A percentile compares a stretch with the other conserved stretches of the same genome.
Evolutionary conservation across 1,140 invertebrate species (phyloP).

Genomic region (Meteorus sp.): DNA sequence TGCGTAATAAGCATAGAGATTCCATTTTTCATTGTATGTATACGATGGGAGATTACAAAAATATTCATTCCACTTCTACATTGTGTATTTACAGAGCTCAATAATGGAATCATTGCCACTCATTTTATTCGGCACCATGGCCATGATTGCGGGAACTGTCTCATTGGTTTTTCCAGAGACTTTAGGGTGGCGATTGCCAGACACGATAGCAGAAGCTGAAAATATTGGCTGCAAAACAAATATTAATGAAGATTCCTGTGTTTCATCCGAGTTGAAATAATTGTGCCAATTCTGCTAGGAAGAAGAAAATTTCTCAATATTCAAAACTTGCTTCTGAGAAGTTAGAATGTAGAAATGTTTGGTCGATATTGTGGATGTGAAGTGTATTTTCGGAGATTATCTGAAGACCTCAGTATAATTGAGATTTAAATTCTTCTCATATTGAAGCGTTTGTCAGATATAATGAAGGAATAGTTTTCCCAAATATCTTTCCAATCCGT

Average conservation of each 20-base stretch:
- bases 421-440: too few relatives aligned
- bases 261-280: neutral
- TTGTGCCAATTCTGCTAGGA: neutral
- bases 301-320: too few relatives aligned
- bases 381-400: too few relatives aligned
- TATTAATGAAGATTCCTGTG: neutral
- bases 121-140: constrained; percentile 68
- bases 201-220: constrained; percentile 71
- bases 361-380: too few relatives aligned
- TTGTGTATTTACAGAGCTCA: constrained; percentile 52
- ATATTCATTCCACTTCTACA: too few relatives aligned
- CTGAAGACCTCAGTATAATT: too few relatives aligned
- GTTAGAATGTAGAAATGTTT: too few relatives aligned
- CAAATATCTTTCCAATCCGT: too few relatives aligned
- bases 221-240: constrained; percentile 53
- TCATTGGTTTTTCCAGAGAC: constrained; percentile 73
- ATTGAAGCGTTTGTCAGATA: too few relatives aligned
- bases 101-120: constrained; percentile 64
- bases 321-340: too few relatives aligned
- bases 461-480: too few relatives aligned
- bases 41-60: neutral
- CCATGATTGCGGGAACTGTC: constrained; percentile 64
- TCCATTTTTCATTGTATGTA: neutral
- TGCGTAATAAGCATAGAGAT: constrained; percentile 42
- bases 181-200: constrained; percentile 66